Evolutionary conservation across 1,140 invertebrate genomes (phyloP), one percentile per base, ranked within the genome.

Genomic region (Apis laboriosa): DNA sequence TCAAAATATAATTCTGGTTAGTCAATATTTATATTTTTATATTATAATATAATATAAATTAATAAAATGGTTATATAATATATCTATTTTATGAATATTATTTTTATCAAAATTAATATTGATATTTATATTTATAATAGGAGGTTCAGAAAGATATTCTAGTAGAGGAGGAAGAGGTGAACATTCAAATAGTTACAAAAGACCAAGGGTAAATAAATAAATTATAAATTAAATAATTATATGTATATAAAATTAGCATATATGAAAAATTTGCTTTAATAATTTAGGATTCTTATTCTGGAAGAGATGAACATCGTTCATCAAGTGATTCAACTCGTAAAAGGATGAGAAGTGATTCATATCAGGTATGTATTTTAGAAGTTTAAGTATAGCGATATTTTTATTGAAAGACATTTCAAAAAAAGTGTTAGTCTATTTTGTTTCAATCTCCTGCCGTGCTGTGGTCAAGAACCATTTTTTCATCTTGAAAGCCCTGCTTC

Each of bases 1-100:
- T 91, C 90, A 19, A 93, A 93, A 75, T 94, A 94, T 85, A 90
- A 89, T 76, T 92, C 92, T 80, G 92, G 93, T 93, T 81, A 88
- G 85, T 90, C 58, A 12, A 64, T 34, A 8, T 51, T 68, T 56
- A 15, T n/a, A 5, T 15, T 5, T 55, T 51, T 17, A 11, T 43
- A 9, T 34, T 34, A 80, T 63, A 49, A 53, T 83, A 43, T 34
- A 2, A 13, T 51, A 24, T 56, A 24, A 49, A 43, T 34, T 51
- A 49, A 58, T 21, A 67, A 43, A 13, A 49, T 43, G 5, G 5
- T 67, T 34, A 67, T 67, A 43, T 34, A 21, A 21, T 17, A 3
- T 43, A 43, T 49, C n/a, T 34, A 9, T n/a, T 71, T 28, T 72
- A 34, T 21, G 0, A 55, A 53, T 3, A 60, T 15, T 11, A 63